Percentiles rank a stretch among this genome's conserved stretches.
Evolutionary conservation across 2,113 vertebrate species (phyloP).

Genomic region (Todiramphus chloris): DNA sequence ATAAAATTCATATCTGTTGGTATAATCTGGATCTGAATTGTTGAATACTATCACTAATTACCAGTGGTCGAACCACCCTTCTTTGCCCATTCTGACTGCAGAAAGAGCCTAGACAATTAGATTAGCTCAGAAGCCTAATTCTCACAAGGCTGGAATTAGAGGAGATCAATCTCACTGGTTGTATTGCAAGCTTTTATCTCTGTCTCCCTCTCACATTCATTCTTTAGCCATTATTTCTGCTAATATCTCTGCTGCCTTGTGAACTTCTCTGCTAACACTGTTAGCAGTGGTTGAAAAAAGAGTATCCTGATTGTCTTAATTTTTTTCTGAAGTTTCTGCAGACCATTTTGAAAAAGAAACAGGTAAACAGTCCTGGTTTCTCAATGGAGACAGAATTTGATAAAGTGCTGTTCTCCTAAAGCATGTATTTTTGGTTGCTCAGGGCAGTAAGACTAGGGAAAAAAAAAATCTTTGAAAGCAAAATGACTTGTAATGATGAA

Average conservation of each 20-base stretch:
- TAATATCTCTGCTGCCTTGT: neutral
- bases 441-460: neutral
- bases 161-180: neutral
- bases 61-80: neutral
- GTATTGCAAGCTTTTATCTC: neutral
- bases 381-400: neutral
- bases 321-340: neutral
- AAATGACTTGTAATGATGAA: constrained; percentile 30
- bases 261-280: neutral
- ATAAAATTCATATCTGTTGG: neutral
- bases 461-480: neutral
- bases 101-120: neutral
- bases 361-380: neutral
- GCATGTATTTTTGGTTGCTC: neutral
- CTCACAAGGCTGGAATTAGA: neutral
- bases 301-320: neutral
- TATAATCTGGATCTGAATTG: neutral
- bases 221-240: neutral
- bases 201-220: neutral
- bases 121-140: neutral
- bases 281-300: neutral
- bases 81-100: neutral
- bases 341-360: neutral
- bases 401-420: neutral
- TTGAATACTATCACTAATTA: neutral